Evolutionary conservation across 2,113 vertebrate species (phyloP).

Genomic region (Poeciliopsis occidentalis): DNA sequence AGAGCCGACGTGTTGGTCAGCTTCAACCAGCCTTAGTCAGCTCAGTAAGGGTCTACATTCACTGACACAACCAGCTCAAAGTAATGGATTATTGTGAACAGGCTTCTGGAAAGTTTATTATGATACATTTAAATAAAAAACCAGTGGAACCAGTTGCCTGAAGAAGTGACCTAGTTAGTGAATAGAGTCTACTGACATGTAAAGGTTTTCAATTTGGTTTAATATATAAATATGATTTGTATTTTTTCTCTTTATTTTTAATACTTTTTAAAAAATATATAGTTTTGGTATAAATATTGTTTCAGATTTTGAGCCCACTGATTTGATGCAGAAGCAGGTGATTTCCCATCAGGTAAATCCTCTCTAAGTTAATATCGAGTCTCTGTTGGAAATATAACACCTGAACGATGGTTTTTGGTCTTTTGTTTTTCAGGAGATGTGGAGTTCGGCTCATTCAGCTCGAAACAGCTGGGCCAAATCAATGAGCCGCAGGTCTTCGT

Average conservation of each 20-base stretch:
- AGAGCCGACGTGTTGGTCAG: constrained; percentile 77
- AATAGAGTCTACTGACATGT: no score
- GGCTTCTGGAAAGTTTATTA: neutral
- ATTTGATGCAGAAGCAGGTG: constrained; percentile 74
- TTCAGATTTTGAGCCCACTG: constrained; percentile 84
- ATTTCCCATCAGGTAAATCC: constrained; percentile 70
- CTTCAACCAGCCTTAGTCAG: constrained; percentile 85
- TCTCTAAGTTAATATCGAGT: neutral
- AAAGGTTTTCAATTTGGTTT: neutral
- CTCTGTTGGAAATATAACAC: neutral
- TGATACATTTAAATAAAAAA: neutral
- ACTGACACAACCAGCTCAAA: neutral
- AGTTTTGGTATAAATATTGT: constrained; percentile 35
- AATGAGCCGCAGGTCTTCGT: constrained; percentile 79
- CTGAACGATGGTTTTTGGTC: neutral
- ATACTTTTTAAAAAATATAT: neutral
- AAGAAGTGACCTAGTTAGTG: neutral
- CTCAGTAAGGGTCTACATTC: constrained; percentile 81
- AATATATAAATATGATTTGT: neutral
- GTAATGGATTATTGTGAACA: neutral
- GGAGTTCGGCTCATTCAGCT: constrained; percentile 68
- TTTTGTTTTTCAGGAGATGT: constrained; percentile 63
- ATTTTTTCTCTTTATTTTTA: no score
- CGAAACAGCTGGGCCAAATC: constrained; percentile 78
- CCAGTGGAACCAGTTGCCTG: neutral